Conservation (phyloP, 2,888 invertebrate genomes). For the Cheilosia soror region DNA sequence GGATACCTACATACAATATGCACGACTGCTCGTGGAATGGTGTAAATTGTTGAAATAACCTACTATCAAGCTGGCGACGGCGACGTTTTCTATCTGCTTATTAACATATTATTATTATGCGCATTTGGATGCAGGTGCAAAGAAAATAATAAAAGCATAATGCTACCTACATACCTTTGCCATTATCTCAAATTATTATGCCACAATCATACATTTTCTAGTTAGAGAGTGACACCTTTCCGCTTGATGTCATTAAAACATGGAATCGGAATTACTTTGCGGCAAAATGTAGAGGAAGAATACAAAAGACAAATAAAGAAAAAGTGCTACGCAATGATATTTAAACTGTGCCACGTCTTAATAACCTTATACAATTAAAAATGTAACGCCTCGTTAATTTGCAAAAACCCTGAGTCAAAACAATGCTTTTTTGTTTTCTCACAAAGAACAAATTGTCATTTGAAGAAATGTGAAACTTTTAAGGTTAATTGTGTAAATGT, state of each 20-base stretch:
- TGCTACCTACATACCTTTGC: slow-evolving; percentile 24
- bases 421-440: not conserved
- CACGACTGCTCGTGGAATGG: slow-evolving; percentile 10
- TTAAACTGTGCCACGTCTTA: slow-evolving; percentile 10
- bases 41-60: slow-evolving; percentile 53
- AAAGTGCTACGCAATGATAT: slow-evolving; percentile 1
- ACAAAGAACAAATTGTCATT: slow-evolving; percentile 13
- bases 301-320: not conserved
- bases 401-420: slow-evolving; percentile 25
- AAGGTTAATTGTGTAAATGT: slow-evolving; percentile 40
- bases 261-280: not conserved
- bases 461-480: slow-evolving; percentile 20
- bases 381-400: slow-evolving; percentile 32
- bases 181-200: slow-evolving; percentile 15
- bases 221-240: slow-evolving; percentile 19
- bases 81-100: slow-evolving; percentile 23
- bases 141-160: slow-evolving; percentile 29
- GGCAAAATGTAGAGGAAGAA: not conserved
- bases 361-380: slow-evolving; percentile 2
- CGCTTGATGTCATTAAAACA: not conserved
- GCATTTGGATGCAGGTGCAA: slow-evolving; percentile 54
- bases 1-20: not conserved
- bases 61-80: slow-evolving; percentile 9
- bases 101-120: slow-evolving; percentile 42
- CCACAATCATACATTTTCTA: slow-evolving; percentile 11